Evolutionary conservation across 2,797 vertebrate species (phyloP), one percentile per base, ranked within the genome.

Genomic region (Heterohyrax brucei): DNA sequence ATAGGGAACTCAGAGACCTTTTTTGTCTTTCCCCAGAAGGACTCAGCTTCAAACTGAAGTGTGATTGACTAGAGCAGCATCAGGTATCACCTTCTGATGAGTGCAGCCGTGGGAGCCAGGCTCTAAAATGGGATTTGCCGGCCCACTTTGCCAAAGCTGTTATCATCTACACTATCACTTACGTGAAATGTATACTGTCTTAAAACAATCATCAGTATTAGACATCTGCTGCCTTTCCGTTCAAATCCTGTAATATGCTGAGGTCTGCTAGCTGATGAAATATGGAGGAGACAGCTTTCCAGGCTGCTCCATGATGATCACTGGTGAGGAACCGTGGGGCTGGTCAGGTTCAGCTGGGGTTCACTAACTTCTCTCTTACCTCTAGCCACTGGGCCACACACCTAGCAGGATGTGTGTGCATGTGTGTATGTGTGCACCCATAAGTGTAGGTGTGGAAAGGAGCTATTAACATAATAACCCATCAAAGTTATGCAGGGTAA

Each of bases 131-230:
- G 68, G 92, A 91, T 91, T 97, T 96, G 85, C 56, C 73, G 84
- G 39, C n/a, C 79, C 84, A n/a, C 24, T 79, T 96, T 70, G 91
- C 48, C 96, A 97, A 95, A 96, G 56, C 56, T 72, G 0, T 0
- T 70, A 96, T 79, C 33, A 56, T 73, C n/a, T 50, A 86, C 96
- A 39, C 72, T 44, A 81, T 78, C 13, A 93, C 96, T 95, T 95
- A 78, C 0, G 3, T 84, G 91, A 93, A 97, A 96, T 70, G 59
- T 66, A 93, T 87, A 93, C 26, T 66, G 73, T 14, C 12, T 97
- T 87, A 70, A 97, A 97, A 90, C 30, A 85, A 85, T 95, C 72
- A 96, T 91, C 82, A 94, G 18, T 96, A 91, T 87, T 95, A 96
- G 80, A 95, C 68, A 87, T 80, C 95, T 96, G 88, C 93, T 0